Evolutionary conservation across 2,888 invertebrate genomes (phyloP).

Genomic region (Blastobasis adustella): DNA sequence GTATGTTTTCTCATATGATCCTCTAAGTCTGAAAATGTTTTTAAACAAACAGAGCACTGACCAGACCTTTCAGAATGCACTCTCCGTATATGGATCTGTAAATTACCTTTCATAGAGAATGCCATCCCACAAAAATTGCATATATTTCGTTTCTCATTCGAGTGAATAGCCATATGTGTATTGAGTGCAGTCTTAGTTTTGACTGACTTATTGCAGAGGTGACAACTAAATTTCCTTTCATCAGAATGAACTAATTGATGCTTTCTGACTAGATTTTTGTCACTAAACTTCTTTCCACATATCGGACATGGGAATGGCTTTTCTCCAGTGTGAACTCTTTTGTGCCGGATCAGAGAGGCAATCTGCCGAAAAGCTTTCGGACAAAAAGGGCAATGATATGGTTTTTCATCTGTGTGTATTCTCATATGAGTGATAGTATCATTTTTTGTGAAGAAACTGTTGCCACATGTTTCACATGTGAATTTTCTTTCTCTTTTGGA

Average conservation of each 20-base stretch:
- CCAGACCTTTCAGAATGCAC: conserved; percentile 75
- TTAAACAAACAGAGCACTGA: conserved; percentile 65
- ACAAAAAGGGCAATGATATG: conserved; percentile 53
- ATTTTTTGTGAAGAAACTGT: conserved; percentile 50
- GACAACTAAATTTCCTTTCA: conserved; percentile 71
- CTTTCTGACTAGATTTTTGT: conserved; percentile 43
- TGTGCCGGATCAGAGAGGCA: conserved; percentile 56
- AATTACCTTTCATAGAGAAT: conserved; percentile 71
- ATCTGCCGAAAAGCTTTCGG: conserved; percentile 47
- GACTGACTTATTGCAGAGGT: conserved; percentile 67
- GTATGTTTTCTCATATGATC: conserved; percentile 75
- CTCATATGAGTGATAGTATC: conserved; percentile 58
- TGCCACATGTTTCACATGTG: conserved; percentile 61
- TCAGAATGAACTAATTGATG: conserved; percentile 58
- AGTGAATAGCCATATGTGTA: conserved; percentile 59
- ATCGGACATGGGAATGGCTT: conserved; percentile 50
- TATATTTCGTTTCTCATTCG: conserved; percentile 53
- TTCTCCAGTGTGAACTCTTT: conserved; percentile 58
- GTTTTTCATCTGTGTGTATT: conserved; percentile 55
- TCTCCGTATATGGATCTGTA: conserved; percentile 68
- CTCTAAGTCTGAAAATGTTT: conserved; percentile 70
- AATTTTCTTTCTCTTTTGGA: conserved; percentile 44
- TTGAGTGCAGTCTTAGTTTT: conserved; percentile 66
- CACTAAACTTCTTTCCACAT: conserved; percentile 52
- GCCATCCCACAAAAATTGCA: conserved; percentile 62